Base-by-base conservation (phyloP, 2,797 vertebrate genomes). In the Xiphophorus birchmanni region DNA sequence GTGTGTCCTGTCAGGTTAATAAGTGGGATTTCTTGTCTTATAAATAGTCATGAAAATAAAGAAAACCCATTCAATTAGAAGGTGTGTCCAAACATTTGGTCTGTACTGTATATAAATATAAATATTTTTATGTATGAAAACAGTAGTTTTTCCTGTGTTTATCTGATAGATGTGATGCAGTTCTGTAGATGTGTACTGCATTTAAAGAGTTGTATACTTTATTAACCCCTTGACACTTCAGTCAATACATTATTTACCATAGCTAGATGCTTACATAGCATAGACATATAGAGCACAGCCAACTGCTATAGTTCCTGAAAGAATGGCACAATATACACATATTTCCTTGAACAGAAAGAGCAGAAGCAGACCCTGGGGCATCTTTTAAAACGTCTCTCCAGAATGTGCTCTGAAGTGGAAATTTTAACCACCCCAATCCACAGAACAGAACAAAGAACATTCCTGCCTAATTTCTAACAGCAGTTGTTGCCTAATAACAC, bases 171-270 rank as follows among this genome's bases (percentile, higher is more conserved):
- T 71, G 35, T 69, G 56, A 80, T 75, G 72, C 6, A 29, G 52
- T 54, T 79, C 60, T 78, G 42, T 45, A 84, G 80, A 84, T 63
- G 45, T 71, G 77, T 47, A 77, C 72, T 50, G 26, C 63, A 79
- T 84, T 74, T 81, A 82, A 77, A 83, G 86, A 83, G 48, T 45
- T 71, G 77, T 73, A 81, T 86, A 73, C 76, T 88, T 91, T 86
- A 92, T 94, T 91, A 92, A 87, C 84, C 76, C 86, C 73, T 67
- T 86, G 87, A 92, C 90, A 90, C 74, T 85, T 73, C 60, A 82
- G 86, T 90, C 87, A 76, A 91, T 94, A 86, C 77, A 91, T 92
- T 90, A 93, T 95, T 94, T 92, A 93, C 78, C 77, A 80, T 77
- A 60, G 87, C 93, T 88, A 65, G 56, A 23, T 86, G 91, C 85